Evolutionary conservation across 2,888 invertebrate genomes (phyloP), one percentile per base, ranked within the genome.

Genomic region (Cenopis cana): DNA sequence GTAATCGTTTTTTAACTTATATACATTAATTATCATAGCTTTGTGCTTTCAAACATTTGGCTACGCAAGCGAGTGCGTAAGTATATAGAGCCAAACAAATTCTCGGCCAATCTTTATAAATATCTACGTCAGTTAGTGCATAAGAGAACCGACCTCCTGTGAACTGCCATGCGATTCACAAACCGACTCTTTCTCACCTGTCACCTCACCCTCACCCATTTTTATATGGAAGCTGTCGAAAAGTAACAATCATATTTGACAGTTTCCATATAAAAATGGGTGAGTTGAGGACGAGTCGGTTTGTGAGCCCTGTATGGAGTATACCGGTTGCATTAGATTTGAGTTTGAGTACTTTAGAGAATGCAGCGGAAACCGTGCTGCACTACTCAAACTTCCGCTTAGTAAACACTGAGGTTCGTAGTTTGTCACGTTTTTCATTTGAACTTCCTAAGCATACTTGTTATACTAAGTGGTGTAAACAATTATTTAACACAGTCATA

Each of bases 401-500:
- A 18, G 29, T 60, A 68, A 59, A 41, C 38, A 68, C 33, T 61
- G 54, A 29, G 54, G 14, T n/a, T 61, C 11, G 18, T 54, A 52
- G 24, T 29, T 54, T 41, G 60, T 60, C 60, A 60, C 41, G 67
- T 68, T 68, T 60, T 60, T 14, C 46, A 50, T 67, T 67, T 67
- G 20, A 24, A 33, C 33, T 24, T 33, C 17, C 56, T 57, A 49
- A 50, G n/a, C 24, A 20, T 18, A 41, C 41, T 36, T 9, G 14
- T 52, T 17, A 17, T n/a, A n/a, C 36, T 38, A 10, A 24, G 38
- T 38, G 64, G 54, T 64, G 64, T 36, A 20, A 64, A 64, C 38
- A 64, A 9, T 18, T 14, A 14, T 20, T 54, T 4, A n/a, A 5
- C 5, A 20, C n/a, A 33, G 52, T 38, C 18, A 36, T 62, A 6